These are phyloP conservation scores for Empidonax alnorum DNA, from an alignment of 2,113 vertebrate species.

Conservation along the genomic window DNA sequence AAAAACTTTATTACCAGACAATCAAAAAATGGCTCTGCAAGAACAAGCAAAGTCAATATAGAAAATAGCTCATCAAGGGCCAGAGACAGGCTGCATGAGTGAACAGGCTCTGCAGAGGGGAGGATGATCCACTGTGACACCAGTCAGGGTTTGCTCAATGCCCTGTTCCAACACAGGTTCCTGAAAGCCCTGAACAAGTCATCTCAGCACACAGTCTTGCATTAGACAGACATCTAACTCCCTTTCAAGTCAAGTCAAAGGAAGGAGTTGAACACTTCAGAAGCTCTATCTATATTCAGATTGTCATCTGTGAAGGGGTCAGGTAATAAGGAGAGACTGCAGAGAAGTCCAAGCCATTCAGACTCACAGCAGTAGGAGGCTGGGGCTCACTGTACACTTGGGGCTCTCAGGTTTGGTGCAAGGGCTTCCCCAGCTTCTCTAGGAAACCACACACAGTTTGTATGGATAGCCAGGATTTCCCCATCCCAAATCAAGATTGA, in stretches of 20 bases:
- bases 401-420: background rate
- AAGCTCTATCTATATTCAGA: background rate
- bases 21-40: background rate
- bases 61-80: background rate
- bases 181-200: background rate
- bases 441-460: background rate
- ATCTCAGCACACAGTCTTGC: background rate
- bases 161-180: background rate
- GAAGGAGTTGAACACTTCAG: background rate
- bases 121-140: background rate
- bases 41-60: background rate
- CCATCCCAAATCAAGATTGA: background rate
- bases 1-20: background rate
- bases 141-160: background rate
- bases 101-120: background rate
- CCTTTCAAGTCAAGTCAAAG: background rate
- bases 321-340: background rate
- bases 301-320: background rate
- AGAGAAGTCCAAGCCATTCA: background rate
- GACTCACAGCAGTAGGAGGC: background rate
- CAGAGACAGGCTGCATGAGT: background rate
- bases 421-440: background rate
- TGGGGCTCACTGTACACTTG: background rate
- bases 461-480: background rate
- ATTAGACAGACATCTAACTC: background rate